Conservation (phyloP, 2,888 invertebrate species). For the Spialia ferax region DNA sequence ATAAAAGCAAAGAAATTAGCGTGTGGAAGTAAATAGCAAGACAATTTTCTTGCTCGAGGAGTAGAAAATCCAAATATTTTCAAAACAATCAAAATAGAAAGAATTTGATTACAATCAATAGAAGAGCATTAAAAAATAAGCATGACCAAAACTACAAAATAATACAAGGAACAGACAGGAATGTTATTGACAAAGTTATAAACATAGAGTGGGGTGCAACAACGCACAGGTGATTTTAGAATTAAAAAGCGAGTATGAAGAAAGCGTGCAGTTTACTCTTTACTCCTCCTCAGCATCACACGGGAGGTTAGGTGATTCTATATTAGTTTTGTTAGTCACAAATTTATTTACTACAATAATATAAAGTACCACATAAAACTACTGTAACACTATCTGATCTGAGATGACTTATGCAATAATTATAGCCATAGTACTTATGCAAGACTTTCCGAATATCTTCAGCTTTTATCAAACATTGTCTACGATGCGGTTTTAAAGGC, state of each 20-base stretch:
- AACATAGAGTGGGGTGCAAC: neutral
- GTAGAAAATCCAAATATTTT: neutral
- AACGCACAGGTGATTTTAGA: neutral
- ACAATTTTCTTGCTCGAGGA: neutral
- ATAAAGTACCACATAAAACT: constrained; percentile 12
- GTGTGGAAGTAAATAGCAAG: constrained; percentile 24
- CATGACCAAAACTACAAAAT: neutral
- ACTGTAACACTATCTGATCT: constrained; percentile 16
- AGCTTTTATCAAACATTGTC: neutral
- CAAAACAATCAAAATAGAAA: neutral
- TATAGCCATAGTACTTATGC: neutral
- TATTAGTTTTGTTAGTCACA: constrained; percentile 65
- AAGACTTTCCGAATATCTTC: neutral
- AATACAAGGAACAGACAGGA: neutral
- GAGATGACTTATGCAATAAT: constrained; percentile 31
- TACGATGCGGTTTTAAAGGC: neutral
- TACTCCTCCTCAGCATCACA: constrained; percentile 76
- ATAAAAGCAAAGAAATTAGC: neutral
- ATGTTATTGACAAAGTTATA: neutral
- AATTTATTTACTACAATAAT: constrained; percentile 12
- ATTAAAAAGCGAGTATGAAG: constrained; percentile 20
- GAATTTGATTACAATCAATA: too few relatives aligned
- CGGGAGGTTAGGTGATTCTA: constrained; percentile 70
- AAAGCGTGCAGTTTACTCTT: constrained; percentile 56
- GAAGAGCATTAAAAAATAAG: neutral